phyloP scores from a whole-genome alignment of 2,113 vertebrate species.

The Pyxicephalus adspersus region DNA sequence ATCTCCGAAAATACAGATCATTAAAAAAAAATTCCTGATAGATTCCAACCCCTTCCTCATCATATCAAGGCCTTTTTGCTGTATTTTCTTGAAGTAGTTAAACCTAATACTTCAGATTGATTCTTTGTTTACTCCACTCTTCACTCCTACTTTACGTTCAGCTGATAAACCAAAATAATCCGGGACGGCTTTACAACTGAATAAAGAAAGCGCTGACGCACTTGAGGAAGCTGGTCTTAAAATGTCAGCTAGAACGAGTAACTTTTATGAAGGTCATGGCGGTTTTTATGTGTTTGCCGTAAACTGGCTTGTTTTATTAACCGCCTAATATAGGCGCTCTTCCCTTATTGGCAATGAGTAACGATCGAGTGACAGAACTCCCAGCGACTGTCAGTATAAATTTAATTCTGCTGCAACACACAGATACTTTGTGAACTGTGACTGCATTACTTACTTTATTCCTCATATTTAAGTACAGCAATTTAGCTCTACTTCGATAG shows the following conservation, averaged over 20 bases:
- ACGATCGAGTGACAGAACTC: not conserved
- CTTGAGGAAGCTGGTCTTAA: constrained; percentile 27
- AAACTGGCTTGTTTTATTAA: not conserved
- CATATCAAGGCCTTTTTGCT: no score
- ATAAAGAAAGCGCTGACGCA: constrained; percentile 39
- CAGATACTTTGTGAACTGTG: not conserved
- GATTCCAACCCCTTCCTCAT: no score
- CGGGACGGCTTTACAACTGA: constrained; percentile 16
- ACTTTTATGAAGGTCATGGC: constrained; percentile 49
- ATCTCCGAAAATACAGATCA: no score
- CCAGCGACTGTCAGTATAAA: rapidly evolving
- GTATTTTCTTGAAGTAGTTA: not conserved
- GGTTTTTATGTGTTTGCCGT: constrained; percentile 32
- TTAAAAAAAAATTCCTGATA: no score
- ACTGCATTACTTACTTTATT: not conserved
- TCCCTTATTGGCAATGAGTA: not conserved
- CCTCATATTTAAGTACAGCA: not conserved
- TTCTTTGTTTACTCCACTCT: constrained; percentile 18
- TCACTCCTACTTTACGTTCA: not conserved
- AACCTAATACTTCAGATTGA: constrained; percentile 12
- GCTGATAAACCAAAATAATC: constrained; percentile 28
- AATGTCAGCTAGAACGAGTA: constrained; percentile 38
- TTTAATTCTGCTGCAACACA: not conserved
- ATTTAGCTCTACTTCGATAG: constrained; percentile 18
- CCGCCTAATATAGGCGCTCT: not conserved